A percentile compares a stretch with the other conserved stretches of the same genome.
phyloP scores from a whole-genome alignment of 2,888 invertebrate species.

The Epsilonema sp. region DNA sequence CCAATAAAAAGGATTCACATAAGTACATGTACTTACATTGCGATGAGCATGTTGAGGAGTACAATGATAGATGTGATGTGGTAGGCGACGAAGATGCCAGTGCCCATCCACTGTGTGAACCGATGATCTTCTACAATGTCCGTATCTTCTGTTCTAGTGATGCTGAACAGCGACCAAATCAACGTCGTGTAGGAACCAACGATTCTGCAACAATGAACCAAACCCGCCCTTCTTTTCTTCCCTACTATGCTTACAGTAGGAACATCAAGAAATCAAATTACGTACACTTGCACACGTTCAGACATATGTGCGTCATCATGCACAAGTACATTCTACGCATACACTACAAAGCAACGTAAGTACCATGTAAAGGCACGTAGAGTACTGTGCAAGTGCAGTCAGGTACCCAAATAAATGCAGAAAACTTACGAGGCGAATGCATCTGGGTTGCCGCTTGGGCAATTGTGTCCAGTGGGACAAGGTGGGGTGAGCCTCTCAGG shows the following conservation, averaged over 20 bases:
- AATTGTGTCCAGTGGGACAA: conserved; percentile 14
- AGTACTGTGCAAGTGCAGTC: too few species aligned
- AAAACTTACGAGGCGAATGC: conserved; percentile 30
- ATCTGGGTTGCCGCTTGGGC: conserved; percentile 24
- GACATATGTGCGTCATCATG: too few species aligned
- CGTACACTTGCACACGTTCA: too few species aligned
- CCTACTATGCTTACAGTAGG: too few species aligned
- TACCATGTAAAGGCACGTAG: too few species aligned
- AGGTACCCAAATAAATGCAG: not conserved
- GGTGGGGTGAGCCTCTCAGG: conserved; percentile 17
- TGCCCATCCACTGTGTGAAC: conserved; percentile 35
- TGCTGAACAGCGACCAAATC: conserved; percentile 35
- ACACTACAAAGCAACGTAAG: too few species aligned
- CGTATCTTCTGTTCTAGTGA: conserved; percentile 30
- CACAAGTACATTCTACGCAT: too few species aligned
- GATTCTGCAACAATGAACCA: too few species aligned
- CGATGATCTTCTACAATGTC: conserved; percentile 29
- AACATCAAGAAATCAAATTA: too few species aligned
- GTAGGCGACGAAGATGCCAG: conserved; percentile 35
- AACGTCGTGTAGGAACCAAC: conserved; percentile 33
- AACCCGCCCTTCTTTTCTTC: too few species aligned
- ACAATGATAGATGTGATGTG: conserved; percentile 37
- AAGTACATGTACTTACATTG: too few species aligned
- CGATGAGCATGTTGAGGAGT: conserved; percentile 31
- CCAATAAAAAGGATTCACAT: too few species aligned